phyloP scores from a whole-genome alignment of 2,113 vertebrate species.

The Cyanoderma ruficeps region DNA sequence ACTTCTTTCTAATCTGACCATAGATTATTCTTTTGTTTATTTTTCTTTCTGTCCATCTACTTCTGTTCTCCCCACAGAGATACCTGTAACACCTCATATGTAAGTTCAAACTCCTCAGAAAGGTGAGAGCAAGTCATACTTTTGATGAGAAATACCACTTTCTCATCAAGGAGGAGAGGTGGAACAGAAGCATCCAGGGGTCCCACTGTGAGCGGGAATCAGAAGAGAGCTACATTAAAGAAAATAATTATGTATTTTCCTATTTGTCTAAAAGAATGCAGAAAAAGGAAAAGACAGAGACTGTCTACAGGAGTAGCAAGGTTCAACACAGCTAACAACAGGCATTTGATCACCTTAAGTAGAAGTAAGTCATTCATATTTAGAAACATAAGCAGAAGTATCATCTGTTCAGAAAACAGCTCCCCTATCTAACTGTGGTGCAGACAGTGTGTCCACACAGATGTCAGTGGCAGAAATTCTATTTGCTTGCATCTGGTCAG shows the following conservation, averaged over 20 bases:
- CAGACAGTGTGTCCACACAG: not conserved
- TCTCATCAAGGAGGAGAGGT: not conserved
- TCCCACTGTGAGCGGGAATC: not conserved
- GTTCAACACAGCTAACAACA: not conserved
- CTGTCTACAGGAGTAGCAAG: not conserved
- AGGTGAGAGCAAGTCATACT: not conserved
- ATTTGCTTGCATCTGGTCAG: not conserved
- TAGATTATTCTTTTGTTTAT: not conserved
- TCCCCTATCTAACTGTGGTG: not conserved
- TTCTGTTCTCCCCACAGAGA: not conserved
- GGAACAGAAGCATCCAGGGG: not conserved
- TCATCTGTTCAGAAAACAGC: not conserved
- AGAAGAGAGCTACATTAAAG: not conserved
- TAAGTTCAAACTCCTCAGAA: not conserved
- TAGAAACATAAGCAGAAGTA: not conserved
- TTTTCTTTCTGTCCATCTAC: not conserved
- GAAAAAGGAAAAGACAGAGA: not conserved
- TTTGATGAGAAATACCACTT: not conserved
- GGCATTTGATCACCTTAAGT: not conserved
- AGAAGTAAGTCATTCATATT: not conserved
- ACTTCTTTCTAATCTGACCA: not conserved
- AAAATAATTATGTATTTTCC: not conserved
- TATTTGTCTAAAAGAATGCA: not conserved
- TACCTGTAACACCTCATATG: not conserved
- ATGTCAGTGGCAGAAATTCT: not conserved